Base-by-base conservation (phyloP, 2,797 vertebrate genomes). In the Muscicapa striata region DNA sequence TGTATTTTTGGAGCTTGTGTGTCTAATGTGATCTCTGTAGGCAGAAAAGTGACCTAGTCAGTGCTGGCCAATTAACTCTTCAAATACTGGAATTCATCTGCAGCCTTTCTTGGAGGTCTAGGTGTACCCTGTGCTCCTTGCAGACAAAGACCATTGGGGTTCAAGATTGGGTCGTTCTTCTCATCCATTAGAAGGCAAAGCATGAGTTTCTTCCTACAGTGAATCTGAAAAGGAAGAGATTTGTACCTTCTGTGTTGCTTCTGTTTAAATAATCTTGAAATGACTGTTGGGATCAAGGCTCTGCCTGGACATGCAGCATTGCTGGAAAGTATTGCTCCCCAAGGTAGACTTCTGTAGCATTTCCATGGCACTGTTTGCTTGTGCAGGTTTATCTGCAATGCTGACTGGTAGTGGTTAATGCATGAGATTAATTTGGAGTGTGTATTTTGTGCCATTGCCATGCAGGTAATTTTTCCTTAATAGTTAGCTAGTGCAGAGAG, bases 1-100 rank as follows among this genome's bases (percentile, higher is more conserved):
- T 95, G 38, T 94, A 72, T 95, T 93, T 94, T 94, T 96, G 95
- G 96, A 98, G 97, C 97, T 97, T 96, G 96, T 97, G 95, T 97
- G 95, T 97, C 97, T 97, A 96, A 97, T 97, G 95, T 91, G 96
- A 95, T 96, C 95, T 96, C 97, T 95, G 91, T 89, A 93, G 96
- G 78, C 96, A 93, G 97, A 88, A 89, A 96, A 95, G 92, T 96
- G 84, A 90, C 94, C 95, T 91, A 84, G 95, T 96, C 96, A 90
- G 94, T 89, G 92, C 52, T 62, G 70, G 89, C 67, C 79, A 87
- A 91, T 98, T 98, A 98, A 98, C 97, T 97, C 97, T 97, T 97
- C 49, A 77, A 59, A 69, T 96, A 79, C 97, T 90, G 83, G 92
- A 95, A 84, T 61, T 51, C 8, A 64, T 72, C 49, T 74, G 7